phyloP scores from a whole-genome alignment of 2,888 invertebrate species.

The Sinotaia quadrata region DNA sequence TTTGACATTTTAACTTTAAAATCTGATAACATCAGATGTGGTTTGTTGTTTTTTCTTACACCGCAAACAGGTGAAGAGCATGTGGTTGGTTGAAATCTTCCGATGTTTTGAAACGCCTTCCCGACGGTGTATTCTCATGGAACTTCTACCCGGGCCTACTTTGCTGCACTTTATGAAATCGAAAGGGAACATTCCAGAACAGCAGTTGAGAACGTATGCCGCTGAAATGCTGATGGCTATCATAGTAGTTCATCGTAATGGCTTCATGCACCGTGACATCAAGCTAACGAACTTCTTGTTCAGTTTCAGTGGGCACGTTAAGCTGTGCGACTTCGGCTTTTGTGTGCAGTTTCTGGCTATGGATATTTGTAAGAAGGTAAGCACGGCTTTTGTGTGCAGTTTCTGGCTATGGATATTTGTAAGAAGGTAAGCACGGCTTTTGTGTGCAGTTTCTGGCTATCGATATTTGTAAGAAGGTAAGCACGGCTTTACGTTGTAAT shows the following conservation, averaged over 20 bases:
- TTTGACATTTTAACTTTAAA: no score
- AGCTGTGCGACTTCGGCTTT: conserved; percentile 20
- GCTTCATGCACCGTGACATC: conserved; percentile 28
- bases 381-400: conserved; percentile 10
- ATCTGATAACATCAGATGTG: no score
- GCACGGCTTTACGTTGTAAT: neutral
- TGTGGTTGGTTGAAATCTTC: conserved; percentile 7
- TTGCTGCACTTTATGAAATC: neutral
- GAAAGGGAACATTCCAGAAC: neutral
- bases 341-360: conserved; percentile 10
- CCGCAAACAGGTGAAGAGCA: conserved; percentile 5
- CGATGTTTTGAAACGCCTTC: neutral
- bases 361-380: neutral
- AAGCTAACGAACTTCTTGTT: conserved; percentile 24
- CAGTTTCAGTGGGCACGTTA: neutral
- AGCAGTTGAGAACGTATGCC: neutral
- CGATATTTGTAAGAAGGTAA: neutral
- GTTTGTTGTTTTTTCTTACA: no score
- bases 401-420: neutral
- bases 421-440: conserved; percentile 3
- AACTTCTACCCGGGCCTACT: neutral
- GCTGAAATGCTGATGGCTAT: conserved; percentile 16
- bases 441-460: conserved; percentile 10
- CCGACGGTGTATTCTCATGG: neutral
- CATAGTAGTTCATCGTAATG: conserved; percentile 3